Percentiles rank a stretch among this genome's conserved stretches.
Evolutionary conservation across 2,113 vertebrate species (phyloP).

Genomic region (Antennarius striatus): DNA sequence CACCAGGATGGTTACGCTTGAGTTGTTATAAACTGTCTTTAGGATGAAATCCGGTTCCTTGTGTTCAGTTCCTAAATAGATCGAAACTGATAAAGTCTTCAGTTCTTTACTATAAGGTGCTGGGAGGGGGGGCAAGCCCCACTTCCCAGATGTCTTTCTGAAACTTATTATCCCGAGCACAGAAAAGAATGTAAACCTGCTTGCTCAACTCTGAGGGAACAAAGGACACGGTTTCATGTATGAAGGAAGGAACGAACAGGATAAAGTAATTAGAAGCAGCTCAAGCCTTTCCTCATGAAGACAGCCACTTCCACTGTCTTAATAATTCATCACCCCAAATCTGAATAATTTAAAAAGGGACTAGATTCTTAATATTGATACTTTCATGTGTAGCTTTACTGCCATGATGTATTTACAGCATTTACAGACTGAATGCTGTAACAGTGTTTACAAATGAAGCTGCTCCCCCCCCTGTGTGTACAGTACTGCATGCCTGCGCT

Average conservation of each 20-base stretch:
- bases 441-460: background rate
- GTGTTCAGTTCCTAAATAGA: too few species aligned
- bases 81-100: background rate
- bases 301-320: background rate
- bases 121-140: too few species aligned
- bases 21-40: background rate
- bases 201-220: background rate
- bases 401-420: constrained; percentile 24
- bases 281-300: constrained; percentile 9
- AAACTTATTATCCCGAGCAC: background rate
- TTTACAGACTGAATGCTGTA: background rate
- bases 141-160: background rate
- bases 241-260: background rate
- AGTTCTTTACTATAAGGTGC: background rate
- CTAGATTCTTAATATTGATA: background rate
- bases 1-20: too few species aligned
- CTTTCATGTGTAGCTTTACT: background rate
- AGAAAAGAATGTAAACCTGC: background rate
- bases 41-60: too few species aligned
- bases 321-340: constrained; percentile 15
- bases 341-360: constrained; percentile 14
- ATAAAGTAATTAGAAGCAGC: background rate
- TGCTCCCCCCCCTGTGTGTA: background rate
- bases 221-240: background rate
- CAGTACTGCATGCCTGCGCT: constrained; percentile 1